A percentile compares a stretch with the other conserved stretches of the same genome.
These are phyloP conservation scores for Rallus limicola DNA, from an alignment of 2,113 vertebrate species.

Conservation along the genomic window DNA sequence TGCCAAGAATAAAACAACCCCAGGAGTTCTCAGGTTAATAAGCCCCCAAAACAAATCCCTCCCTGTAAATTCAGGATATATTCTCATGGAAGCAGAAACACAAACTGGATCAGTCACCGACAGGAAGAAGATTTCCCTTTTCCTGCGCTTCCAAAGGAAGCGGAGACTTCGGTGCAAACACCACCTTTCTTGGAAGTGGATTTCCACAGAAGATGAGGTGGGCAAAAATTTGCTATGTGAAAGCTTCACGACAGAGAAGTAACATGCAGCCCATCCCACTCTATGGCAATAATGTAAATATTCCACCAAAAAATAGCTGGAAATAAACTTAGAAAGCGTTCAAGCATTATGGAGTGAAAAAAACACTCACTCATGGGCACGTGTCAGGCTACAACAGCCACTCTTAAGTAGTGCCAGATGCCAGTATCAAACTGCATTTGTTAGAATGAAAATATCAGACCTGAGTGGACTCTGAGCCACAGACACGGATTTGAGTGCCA, in stretches of 20 bases:
- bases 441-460: neutral
- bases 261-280: neutral
- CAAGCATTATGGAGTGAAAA: neutral
- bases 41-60: neutral
- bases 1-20: neutral
- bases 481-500: neutral
- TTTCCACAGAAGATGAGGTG: neutral
- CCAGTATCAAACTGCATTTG: neutral
- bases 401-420: neutral
- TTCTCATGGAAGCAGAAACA: slow-evolving; percentile 7
- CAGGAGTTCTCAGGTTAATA: neutral
- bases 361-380: neutral
- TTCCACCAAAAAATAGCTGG: neutral
- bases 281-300: neutral
- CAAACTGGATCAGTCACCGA: neutral
- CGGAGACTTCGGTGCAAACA: neutral
- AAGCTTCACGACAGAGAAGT: neutral
- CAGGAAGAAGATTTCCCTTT: neutral
- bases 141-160: neutral
- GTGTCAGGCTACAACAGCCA: neutral
- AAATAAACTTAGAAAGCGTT: neutral
- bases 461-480: neutral
- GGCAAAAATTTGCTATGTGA: neutral
- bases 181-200: neutral
- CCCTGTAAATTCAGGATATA: neutral